phyloP scores from a whole-genome alignment of 2,888 invertebrate genomes.

The Brachyopa scutellaris region DNA sequence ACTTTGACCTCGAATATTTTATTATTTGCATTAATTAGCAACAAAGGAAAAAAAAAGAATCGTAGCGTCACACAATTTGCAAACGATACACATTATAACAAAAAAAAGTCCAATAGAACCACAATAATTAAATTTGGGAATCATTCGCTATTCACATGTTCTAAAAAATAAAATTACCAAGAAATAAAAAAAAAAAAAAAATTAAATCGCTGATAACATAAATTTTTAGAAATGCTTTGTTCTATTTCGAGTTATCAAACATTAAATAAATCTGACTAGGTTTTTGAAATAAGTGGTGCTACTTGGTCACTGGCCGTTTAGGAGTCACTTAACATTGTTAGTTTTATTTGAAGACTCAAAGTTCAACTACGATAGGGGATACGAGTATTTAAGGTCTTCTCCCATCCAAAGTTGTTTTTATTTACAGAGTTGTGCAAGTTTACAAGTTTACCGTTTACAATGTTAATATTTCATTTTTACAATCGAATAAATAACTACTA shows the following conservation, averaged over 20 bases:
- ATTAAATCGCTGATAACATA: neutral
- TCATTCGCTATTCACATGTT: constrained; percentile 22
- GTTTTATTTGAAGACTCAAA: neutral
- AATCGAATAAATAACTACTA: constrained; percentile 1
- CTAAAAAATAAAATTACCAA: neutral
- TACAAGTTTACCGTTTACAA: neutral
- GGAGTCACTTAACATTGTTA: constrained; percentile 9
- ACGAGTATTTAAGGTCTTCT: neutral
- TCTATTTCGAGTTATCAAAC: constrained; percentile 17
- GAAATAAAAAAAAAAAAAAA: neutral
- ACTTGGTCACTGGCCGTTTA: neutral
- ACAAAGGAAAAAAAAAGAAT: neutral
- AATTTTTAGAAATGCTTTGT: neutral
- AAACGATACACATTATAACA: neutral
- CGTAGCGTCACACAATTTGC: neutral
- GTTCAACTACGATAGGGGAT: neutral
- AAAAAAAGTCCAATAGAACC: neutral
- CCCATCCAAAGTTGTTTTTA: neutral
- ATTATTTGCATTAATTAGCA: constrained; percentile 18
- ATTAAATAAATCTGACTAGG: constrained; percentile 5
- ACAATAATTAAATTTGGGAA: neutral
- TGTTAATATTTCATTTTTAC: neutral
- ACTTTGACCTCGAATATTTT: constrained; percentile 8
- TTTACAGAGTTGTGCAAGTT: constrained; percentile 11
- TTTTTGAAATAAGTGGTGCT: neutral